Evolutionary conservation across 2,888 invertebrate species (phyloP).

Genomic region (Oligia latruncula): DNA sequence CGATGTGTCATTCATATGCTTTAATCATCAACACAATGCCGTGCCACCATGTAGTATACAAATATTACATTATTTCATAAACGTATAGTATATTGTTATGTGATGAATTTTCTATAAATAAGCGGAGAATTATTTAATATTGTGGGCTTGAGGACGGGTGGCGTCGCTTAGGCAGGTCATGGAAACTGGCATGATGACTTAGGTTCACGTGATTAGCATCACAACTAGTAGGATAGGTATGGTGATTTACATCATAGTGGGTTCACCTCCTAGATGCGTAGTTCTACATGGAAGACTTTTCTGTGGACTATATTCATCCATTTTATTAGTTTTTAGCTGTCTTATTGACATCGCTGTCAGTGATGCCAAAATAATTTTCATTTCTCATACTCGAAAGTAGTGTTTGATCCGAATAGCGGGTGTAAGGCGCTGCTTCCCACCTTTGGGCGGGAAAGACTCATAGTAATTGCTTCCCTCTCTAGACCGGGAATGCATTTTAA

Average conservation of each 20-base stretch:
- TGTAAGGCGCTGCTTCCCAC: no score
- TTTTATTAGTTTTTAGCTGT: background rate
- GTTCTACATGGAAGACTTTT: background rate
- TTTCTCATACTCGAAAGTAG: no score
- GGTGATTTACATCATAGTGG: conserved; percentile 23
- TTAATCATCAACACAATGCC: conserved; percentile 38
- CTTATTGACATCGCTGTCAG: no score
- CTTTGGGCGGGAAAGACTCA: no score
- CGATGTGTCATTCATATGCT: conserved; percentile 46
- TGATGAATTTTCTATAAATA: conserved; percentile 14
- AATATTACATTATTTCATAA: conserved; percentile 24
- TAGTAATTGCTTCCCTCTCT: no score
- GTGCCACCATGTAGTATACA: conserved; percentile 43
- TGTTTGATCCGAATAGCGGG: no score
- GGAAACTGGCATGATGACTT: conserved; percentile 14
- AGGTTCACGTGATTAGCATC: conserved; percentile 19
- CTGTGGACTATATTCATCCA: background rate
- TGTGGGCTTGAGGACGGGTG: background rate
- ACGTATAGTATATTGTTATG: background rate
- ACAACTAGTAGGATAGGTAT: conserved; percentile 5
- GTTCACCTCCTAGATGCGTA: background rate
- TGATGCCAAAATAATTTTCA: background rate
- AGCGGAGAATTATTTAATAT: conserved; percentile 20
- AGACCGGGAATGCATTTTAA: no score
- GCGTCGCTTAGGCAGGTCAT: conserved; percentile 26